Conservation (phyloP, 2,113 vertebrate genomes). For the Spermophilus dauricus region DNA sequence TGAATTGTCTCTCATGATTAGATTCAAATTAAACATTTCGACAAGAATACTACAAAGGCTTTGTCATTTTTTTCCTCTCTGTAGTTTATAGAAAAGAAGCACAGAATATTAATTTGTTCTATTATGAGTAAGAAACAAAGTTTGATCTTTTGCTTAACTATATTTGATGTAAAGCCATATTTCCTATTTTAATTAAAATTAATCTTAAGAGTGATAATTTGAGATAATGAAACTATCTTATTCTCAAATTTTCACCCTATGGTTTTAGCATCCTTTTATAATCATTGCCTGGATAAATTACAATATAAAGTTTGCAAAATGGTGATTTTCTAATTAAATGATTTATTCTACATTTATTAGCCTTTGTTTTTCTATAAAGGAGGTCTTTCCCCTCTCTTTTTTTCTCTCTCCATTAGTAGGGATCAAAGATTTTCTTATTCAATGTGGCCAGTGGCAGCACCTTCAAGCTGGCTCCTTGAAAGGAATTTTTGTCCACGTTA, state of each 20-base stretch:
- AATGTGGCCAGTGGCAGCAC: background rate
- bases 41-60: background rate
- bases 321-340: slow-evolving; percentile 14
- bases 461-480: background rate
- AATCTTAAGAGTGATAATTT: background rate
- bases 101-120: background rate
- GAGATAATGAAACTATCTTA: background rate
- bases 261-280: background rate
- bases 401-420: background rate
- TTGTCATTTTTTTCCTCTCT: background rate
- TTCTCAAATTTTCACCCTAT: slow-evolving; percentile 6
- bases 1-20: background rate
- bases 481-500: background rate
- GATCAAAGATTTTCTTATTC: background rate
- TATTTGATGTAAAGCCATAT: background rate
- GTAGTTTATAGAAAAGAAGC: background rate
- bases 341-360: background rate
- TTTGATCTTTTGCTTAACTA: background rate
- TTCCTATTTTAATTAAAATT: background rate
- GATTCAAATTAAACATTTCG: background rate
- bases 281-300: slow-evolving; percentile 4
- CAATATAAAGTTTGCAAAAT: background rate
- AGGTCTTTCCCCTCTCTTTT: background rate
- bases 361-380: background rate
- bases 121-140: background rate